Percentiles rank a stretch among this genome's conserved stretches.
phyloP scores from a whole-genome alignment of 2,113 vertebrate species.

The Calypte anna region DNA sequence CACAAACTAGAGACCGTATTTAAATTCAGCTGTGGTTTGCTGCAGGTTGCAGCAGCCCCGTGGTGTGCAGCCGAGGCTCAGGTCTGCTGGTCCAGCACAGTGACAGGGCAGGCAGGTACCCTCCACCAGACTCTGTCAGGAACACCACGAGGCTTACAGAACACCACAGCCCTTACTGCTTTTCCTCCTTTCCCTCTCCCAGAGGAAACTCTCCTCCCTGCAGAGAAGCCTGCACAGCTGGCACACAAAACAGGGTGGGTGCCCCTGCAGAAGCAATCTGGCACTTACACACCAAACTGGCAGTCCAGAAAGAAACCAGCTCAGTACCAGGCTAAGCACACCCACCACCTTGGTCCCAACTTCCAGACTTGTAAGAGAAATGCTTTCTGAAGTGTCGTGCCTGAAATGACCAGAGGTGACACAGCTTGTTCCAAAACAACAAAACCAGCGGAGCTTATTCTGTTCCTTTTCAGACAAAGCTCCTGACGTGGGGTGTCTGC shows the following conservation, averaged over 20 bases:
- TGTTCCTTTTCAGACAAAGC: neutral
- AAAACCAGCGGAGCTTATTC: neutral
- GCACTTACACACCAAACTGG: fast-evolving
- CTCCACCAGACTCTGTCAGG: too few relatives aligned
- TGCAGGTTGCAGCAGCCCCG: neutral
- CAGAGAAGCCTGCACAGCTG: neutral
- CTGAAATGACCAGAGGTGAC: neutral
- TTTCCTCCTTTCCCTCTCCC: neutral
- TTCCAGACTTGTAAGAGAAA: neutral
- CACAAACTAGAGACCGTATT: fast-evolving
- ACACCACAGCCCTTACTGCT: neutral
- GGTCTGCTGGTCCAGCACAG: neutral
- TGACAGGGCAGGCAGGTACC: neutral
- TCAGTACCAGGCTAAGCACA: neutral
- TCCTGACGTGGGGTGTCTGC: neutral
- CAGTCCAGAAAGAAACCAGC: neutral
- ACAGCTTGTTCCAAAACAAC: neutral
- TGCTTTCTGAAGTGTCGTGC: neutral
- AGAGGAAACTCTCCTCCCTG: too few relatives aligned
- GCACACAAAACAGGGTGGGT: fast-evolving
- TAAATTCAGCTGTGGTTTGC: neutral
- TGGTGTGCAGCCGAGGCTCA: fast-evolving
- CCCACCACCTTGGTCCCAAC: neutral
- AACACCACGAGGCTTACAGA: too few relatives aligned
- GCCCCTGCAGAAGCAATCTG: neutral